Percentiles rank a stretch among this genome's conserved stretches.
phyloP scores from a whole-genome alignment of 2,797 vertebrate genomes.

The Sciurus vulgaris region DNA sequence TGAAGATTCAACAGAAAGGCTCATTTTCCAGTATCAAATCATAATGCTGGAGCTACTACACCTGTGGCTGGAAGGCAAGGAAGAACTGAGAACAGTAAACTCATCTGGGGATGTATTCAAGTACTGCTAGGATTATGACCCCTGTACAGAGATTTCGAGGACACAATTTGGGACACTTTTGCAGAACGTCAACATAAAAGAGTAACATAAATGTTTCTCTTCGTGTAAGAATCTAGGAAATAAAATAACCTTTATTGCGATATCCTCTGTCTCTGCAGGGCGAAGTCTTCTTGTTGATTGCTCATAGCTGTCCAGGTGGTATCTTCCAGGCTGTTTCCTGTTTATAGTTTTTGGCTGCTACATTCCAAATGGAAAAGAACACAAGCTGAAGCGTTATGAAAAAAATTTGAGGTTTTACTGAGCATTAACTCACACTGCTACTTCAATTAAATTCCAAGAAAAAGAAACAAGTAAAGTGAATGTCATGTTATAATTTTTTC shows the following conservation, averaged over 20 bases:
- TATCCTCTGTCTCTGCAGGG: constrained; percentile 92
- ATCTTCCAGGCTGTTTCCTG: constrained; percentile 95
- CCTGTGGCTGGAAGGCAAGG: not conserved
- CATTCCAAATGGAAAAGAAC: constrained; percentile 66
- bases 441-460: constrained; percentile 64
- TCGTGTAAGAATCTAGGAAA: constrained; percentile 30
- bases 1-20: not conserved
- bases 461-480: constrained; percentile 13
- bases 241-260: constrained; percentile 95
- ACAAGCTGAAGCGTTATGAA: constrained; percentile 60
- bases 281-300: constrained; percentile 91
- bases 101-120: not conserved
- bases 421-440: constrained; percentile 10
- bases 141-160: not conserved
- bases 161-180: not conserved
- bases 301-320: constrained; percentile 95
- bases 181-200: not conserved
- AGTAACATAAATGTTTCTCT: not conserved
- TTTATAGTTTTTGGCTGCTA: constrained; percentile 95
- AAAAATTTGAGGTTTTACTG: constrained; percentile 31
- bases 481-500: constrained; percentile 31
- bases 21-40: not conserved
- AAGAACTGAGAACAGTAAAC: not conserved
- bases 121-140: not conserved
- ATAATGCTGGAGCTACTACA: not conserved